These are phyloP conservation scores for Hermaeophaga mercurialis DNA, from an alignment of 2,888 invertebrate genomes.

Conservation along the genomic window DNA sequence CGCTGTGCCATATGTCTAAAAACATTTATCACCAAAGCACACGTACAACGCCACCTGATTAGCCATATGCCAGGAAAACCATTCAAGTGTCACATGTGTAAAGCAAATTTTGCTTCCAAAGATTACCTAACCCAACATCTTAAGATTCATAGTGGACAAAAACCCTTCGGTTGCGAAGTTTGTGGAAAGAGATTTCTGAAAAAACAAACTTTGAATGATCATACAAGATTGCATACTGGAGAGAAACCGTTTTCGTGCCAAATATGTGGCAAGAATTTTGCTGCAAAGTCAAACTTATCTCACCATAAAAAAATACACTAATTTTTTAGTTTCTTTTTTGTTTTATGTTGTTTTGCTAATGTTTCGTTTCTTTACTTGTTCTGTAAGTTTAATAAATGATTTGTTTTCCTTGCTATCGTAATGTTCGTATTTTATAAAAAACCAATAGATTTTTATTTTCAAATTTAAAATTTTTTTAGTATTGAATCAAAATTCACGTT, in stretches of 20 bases:
- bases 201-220: not conserved
- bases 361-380: too few relatives aligned
- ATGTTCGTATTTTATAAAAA: too few relatives aligned
- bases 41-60: not conserved
- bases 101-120: not conserved
- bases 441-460: too few relatives aligned
- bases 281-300: not conserved
- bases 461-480: too few relatives aligned
- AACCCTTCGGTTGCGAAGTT: not conserved
- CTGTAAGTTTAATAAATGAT: too few relatives aligned
- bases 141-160: not conserved
- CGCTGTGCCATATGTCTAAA: not conserved
- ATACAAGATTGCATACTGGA: not conserved
- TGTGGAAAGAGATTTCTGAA: not conserved
- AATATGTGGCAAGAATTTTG: not conserved
- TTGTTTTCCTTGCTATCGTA: too few relatives aligned
- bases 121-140: conserved; percentile 1
- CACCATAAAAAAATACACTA: not conserved
- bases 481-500: too few relatives aligned
- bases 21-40: conserved; percentile 1
- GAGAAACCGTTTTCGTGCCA: not conserved
- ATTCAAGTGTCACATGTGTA: conserved; percentile 1
- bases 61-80: not conserved
- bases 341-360: too few relatives aligned
- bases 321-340: too few relatives aligned